Conservation (phyloP, 2,113 vertebrate genomes). For the Podocnemis expansa region DNA sequence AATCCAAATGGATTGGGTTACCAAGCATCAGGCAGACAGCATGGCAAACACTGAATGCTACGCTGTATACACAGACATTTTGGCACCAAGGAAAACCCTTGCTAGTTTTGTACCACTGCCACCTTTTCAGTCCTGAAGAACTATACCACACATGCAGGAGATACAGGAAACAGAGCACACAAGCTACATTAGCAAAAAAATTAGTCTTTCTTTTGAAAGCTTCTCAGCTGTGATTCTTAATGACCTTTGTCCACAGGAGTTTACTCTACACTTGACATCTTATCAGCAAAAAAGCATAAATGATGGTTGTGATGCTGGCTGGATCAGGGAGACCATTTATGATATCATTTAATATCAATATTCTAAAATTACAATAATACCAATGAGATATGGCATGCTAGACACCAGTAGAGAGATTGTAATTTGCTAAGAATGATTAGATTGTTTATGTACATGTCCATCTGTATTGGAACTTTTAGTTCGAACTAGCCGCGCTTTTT, state of each 20-base stretch:
- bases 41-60: neutral
- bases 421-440: no score
- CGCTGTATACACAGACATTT: neutral
- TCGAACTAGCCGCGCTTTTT: no score
- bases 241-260: slow-evolving; percentile 6
- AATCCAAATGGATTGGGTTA: neutral
- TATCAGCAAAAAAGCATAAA: neutral
- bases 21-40: neutral
- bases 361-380: no score
- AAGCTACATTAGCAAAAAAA: slow-evolving; percentile 6
- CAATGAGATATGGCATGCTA: no score
- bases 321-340: no score
- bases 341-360: no score
- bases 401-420: no score
- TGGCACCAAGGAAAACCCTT: neutral
- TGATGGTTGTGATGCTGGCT: no score
- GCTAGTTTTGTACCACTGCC: neutral
- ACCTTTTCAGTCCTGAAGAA: neutral
- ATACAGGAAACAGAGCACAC: neutral
- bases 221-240: slow-evolving; percentile 5
- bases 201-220: neutral
- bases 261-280: neutral
- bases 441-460: no score
- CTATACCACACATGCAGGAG: neutral
- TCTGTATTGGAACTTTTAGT: no score